Evolutionary conservation across 2,888 invertebrate species (phyloP).

Genomic region (Dugesia japonica): DNA sequence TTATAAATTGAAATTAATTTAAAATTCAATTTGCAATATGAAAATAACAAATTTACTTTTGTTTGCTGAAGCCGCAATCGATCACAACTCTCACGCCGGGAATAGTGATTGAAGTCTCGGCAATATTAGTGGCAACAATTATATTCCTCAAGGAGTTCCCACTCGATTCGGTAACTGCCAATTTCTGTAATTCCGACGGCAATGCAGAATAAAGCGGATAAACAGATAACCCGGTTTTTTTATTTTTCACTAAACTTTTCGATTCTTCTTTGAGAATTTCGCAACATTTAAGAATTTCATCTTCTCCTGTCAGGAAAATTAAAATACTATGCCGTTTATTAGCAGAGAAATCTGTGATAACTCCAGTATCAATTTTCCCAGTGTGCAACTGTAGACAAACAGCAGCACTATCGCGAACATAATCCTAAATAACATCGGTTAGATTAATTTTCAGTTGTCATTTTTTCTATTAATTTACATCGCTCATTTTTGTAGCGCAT

Average conservation of each 20-base stretch:
- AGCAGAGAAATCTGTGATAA: background rate
- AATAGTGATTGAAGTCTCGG: background rate
- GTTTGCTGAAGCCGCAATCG: background rate
- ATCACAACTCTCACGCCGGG: background rate
- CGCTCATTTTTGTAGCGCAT: background rate
- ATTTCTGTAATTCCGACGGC: background rate
- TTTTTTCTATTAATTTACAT: too few relatives aligned
- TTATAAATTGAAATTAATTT: too few relatives aligned
- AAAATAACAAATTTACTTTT: too few relatives aligned
- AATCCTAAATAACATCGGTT: background rate
- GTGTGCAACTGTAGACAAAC: background rate
- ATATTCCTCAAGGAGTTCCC: background rate
- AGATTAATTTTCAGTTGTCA: too few relatives aligned
- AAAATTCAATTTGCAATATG: too few relatives aligned
- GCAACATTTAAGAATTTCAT: slow-evolving; percentile 20
- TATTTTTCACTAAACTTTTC: background rate
- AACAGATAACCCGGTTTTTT: background rate
- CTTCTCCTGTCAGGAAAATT: slow-evolving; percentile 21
- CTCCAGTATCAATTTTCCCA: background rate
- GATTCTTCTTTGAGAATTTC: background rate
- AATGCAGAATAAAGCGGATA: slow-evolving; percentile 20
- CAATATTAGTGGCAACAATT: background rate
- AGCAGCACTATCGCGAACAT: background rate
- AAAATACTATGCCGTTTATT: background rate
- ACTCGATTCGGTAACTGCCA: background rate